Evolutionary conservation across 2,888 invertebrate species (phyloP), one percentile per base, ranked within the genome.

Genomic region (Eretmocerus hayati): DNA sequence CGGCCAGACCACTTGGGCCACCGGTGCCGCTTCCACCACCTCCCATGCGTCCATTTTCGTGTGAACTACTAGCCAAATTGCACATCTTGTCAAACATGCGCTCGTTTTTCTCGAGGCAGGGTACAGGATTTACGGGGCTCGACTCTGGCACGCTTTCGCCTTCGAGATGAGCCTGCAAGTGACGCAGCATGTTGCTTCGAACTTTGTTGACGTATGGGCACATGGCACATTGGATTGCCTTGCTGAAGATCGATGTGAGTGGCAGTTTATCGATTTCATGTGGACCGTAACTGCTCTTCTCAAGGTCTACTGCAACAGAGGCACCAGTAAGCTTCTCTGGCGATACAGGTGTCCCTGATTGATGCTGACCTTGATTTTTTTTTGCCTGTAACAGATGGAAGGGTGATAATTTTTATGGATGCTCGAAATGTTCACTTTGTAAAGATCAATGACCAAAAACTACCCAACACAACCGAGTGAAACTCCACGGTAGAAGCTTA

Each of bases 81-180:
- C 83, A 77, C 90, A 90, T 90, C 66, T 84, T 86, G 66, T 90
- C 89, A 62, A 89, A 90, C 78, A 88, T 86, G 57, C 79, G 81
- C 63, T 88, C 87, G 56, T 83, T 84, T 33, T 82, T 81, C 57
- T 85, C 84, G 31, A 88, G 72, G 63, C 84, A 87, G 0, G 86
- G 87, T 5, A 90, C 88, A 0, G 89, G 89, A 74, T 90, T 90
- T 0, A 89, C 82, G 0, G 87, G 87, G 13, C 83, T 84, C 0
- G 78, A 79, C 45, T 77, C 77, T 0, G 86, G 81, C 6, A 81
- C 84, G 1, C 75, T 76, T 40, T 72, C 66, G 55, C 79, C 79
- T 43, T 79, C 77, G 9, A 73, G 71, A 65, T 90, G 90, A 52
- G 79, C 69, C 56, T 79, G 79, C 51, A 90, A 67, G 62, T 87